A percentile compares a stretch with the other conserved stretches of the same genome.
Conservation (phyloP, 2,888 invertebrate species). For the Peribatodes rhomboidaria region DNA sequence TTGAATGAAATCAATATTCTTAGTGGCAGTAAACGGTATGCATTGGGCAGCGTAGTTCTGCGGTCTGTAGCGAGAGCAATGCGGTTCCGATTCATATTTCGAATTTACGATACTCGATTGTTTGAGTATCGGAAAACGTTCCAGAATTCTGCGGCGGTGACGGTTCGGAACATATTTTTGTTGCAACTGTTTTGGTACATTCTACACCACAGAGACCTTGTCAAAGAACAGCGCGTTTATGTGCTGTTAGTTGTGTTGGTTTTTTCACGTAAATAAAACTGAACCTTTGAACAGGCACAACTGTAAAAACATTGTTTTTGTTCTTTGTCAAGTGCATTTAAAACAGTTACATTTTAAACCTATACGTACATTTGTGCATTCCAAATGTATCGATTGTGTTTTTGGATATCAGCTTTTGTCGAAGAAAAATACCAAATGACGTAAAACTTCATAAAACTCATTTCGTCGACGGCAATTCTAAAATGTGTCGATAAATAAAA, state of each 20-base stretch:
- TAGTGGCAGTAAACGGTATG: conserved; percentile 6
- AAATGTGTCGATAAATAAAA: no score
- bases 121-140: conserved; percentile 28
- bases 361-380: no score
- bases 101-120: conserved; percentile 32
- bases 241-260: neutral
- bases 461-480: no score
- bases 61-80: conserved; percentile 21
- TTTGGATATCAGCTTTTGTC: no score
- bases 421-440: no score
- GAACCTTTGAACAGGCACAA: neutral
- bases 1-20: conserved; percentile 15
- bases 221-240: neutral
- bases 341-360: no score
- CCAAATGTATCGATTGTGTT: no score
- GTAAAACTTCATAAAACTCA: no score
- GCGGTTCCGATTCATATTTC: conserved; percentile 35
- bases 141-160: conserved; percentile 21
- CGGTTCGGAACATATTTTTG: conserved; percentile 9
- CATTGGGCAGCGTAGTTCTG: conserved; percentile 8
- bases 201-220: neutral
- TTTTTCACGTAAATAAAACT: neutral
- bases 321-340: no score
- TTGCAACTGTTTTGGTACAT: neutral
- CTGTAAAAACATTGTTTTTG: no score